Evolutionary conservation across 2,797 vertebrate species (phyloP).

Genomic region (Peromyscus eremicus): DNA sequence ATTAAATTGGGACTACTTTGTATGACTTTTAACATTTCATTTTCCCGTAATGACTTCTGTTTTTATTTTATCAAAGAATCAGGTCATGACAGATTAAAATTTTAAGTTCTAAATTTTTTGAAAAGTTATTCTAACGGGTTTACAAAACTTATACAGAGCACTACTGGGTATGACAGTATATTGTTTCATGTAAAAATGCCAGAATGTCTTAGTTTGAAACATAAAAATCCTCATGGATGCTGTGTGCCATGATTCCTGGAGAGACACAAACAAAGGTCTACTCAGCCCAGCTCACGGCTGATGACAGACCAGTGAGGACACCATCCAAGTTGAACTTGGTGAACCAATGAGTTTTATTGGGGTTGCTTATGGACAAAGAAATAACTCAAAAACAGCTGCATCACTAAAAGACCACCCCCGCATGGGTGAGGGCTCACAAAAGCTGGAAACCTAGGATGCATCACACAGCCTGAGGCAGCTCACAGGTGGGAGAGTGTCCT

Average conservation of each 20-base stretch:
- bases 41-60: not conserved
- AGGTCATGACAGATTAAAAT: not conserved
- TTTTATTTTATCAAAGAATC: constrained; percentile 22
- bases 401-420: not conserved
- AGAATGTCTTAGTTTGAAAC: constrained; percentile 14
- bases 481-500: not conserved
- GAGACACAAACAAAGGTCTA: not conserved
- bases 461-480: not conserved
- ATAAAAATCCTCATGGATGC: not conserved
- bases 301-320: not conserved
- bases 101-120: not conserved
- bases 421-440: not conserved
- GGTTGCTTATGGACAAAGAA: too few species aligned
- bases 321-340: not conserved
- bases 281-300: too few species aligned
- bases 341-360: not conserved
- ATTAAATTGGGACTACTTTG: not conserved
- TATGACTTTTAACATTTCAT: not conserved
- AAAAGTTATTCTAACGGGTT: not conserved
- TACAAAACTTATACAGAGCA: not conserved
- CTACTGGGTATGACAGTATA: not conserved
- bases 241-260: not conserved
- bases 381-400: not conserved
- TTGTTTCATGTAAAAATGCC: not conserved
- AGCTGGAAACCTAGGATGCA: not conserved